These are phyloP conservation scores for Cryptoprocta ferox DNA, from an alignment of 2,797 vertebrate genomes.

Conservation along the genomic window DNA sequence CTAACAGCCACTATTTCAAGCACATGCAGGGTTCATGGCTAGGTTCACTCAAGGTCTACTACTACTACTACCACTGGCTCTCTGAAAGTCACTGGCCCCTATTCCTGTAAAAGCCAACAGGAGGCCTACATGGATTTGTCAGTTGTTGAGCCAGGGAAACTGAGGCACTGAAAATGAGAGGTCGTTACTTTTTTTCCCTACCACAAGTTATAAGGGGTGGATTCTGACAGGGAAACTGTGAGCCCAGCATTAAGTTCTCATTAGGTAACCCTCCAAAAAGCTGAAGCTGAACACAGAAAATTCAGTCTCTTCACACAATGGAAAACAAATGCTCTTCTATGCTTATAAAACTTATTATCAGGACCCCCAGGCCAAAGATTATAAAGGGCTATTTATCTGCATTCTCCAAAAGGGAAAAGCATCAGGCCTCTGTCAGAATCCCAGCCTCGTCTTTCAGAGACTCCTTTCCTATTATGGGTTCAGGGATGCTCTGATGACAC, in stretches of 20 bases:
- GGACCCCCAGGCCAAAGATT: not conserved
- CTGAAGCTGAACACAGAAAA: constrained; percentile 39
- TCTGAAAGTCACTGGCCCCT: constrained; percentile 14
- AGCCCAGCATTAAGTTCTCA: not conserved
- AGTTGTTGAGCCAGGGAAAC: not conserved
- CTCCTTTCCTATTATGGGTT: not conserved
- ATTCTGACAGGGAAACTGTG: not conserved
- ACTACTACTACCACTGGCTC: not conserved
- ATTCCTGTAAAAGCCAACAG: not conserved
- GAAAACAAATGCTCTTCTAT: constrained; percentile 35
- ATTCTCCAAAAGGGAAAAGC: constrained; percentile 1
- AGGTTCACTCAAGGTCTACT: not conserved
- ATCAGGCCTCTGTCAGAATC: not conserved
- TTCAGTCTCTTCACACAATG: not conserved
- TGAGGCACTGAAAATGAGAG: not conserved
- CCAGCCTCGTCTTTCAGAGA: constrained; percentile 1
- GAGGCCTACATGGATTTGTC: not conserved
- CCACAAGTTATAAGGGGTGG: not conserved
- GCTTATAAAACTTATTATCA: constrained; percentile 39
- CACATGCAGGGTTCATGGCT: not conserved
- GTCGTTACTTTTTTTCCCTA: not conserved
- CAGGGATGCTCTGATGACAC: not conserved
- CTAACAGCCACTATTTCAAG: not conserved
- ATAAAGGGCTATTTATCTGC: constrained; percentile 25
- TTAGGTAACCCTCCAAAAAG: constrained; percentile 36